A percentile compares a stretch with the other conserved stretches of the same genome.
These are phyloP conservation scores for Puffinus mauretanicus DNA, from an alignment of 2,113 vertebrate species.

Conservation along the genomic window DNA sequence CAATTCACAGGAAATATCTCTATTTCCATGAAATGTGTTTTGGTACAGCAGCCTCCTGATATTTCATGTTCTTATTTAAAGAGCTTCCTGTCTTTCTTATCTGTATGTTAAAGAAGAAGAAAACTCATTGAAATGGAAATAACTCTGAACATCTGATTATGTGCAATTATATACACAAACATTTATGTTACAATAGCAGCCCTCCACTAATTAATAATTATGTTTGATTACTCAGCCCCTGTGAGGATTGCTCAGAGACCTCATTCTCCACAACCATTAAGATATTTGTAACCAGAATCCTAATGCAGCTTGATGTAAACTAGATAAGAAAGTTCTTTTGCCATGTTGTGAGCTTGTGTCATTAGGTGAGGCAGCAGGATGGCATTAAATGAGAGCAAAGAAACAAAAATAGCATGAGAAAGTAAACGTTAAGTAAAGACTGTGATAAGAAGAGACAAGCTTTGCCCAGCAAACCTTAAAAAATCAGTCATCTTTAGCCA, in stretches of 20 bases:
- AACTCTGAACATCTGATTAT: not conserved
- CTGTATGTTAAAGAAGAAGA: not conserved
- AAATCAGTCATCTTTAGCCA: not conserved
- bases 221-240: not conserved
- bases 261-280: not conserved
- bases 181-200: not conserved
- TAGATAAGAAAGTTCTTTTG: not conserved
- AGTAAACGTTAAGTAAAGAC: not conserved
- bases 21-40: not conserved
- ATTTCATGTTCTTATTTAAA: not conserved
- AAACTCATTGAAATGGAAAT: not conserved
- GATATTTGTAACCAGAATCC: not conserved
- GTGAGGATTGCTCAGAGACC: not conserved
- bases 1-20: not conserved
- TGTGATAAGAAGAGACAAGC: not conserved
- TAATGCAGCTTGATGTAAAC: not conserved
- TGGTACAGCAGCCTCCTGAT: not conserved
- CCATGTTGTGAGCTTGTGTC: not conserved
- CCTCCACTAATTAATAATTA: not conserved
- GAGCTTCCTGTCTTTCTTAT: not conserved
- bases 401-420: slow-evolving; percentile 12
- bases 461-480: not conserved
- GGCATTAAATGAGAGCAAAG: not conserved
- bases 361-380: not conserved
- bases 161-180: not conserved